Conservation (phyloP, 2,797 vertebrate species). For the Acrossocheilus fasciatus region DNA sequence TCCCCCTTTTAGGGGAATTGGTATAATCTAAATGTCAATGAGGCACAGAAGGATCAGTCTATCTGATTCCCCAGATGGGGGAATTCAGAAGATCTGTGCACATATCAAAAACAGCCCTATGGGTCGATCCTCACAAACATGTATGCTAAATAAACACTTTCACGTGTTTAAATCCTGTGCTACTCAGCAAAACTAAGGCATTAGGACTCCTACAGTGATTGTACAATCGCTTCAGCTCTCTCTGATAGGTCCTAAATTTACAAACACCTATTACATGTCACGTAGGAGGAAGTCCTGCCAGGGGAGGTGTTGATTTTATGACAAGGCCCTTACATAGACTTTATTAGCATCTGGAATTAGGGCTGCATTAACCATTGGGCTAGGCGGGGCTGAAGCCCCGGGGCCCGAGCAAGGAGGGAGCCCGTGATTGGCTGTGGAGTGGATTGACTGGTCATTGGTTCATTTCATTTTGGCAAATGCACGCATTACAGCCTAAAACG, state of each 20-base stretch:
- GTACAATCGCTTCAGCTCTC: neutral
- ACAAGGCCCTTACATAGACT: neutral
- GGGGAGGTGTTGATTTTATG: slow-evolving; percentile 7
- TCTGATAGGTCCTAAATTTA: neutral
- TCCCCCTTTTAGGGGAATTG: slow-evolving; percentile 4
- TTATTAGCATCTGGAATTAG: neutral
- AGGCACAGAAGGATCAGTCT: slow-evolving; percentile 21
- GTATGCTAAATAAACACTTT: slow-evolving; percentile 3
- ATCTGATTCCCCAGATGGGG: slow-evolving; percentile 14
- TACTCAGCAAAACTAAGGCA: neutral
- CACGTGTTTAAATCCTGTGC: slow-evolving; percentile 13
- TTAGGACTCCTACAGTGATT: neutral
- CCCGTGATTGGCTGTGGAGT: too few species aligned
- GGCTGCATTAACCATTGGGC: too few species aligned
- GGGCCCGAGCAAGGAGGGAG: too few species aligned
- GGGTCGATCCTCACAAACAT: neutral
- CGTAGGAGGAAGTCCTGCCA: neutral
- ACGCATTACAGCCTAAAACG: too few species aligned
- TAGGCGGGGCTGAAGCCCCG: too few species aligned
- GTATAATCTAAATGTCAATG: slow-evolving; percentile 12
- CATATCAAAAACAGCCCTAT: neutral
- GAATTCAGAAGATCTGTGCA: slow-evolving; percentile 20
- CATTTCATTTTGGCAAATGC: too few species aligned
- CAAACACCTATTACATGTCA: neutral
- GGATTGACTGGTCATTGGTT: too few species aligned